phyloP scores from a whole-genome alignment of 1,140 invertebrate species.

The Caenorhabditis remanei region DNA sequence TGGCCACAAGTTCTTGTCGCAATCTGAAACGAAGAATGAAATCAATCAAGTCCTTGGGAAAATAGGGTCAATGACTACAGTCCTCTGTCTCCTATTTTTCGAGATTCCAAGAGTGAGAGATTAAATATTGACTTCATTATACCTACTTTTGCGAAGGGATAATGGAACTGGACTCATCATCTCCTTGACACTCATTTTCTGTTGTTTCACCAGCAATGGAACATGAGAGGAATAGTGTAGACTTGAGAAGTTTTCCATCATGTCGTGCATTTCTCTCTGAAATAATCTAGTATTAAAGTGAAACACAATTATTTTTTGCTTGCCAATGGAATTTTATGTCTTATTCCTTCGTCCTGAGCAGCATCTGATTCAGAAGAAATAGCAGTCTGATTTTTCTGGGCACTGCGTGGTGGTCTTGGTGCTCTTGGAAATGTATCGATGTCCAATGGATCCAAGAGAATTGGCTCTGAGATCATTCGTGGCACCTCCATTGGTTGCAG shows the following conservation, averaged over 20 bases:
- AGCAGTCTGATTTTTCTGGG: neutral
- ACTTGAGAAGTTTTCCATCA: slow-evolving; percentile 29
- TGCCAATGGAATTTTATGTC: slow-evolving; percentile 24
- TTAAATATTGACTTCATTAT: neutral
- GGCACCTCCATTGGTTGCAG: no score
- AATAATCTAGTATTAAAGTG: neutral
- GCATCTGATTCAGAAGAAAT: neutral
- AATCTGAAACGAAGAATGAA: neutral
- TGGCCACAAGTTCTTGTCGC: neutral
- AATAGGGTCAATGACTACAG: no score
- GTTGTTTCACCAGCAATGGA: neutral
- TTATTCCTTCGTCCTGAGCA: neutral
- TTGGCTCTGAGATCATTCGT: no score
- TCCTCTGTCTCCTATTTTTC: no score
- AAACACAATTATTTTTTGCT: neutral
- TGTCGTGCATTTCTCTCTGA: neutral
- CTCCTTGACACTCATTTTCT: neutral
- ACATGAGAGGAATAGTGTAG: neutral
- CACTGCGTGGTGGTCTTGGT: neutral
- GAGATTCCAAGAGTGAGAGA: no score
- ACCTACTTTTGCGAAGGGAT: neutral
- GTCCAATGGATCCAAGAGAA: no score
- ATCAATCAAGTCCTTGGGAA: no score
- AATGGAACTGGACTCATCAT: neutral
- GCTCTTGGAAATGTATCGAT: no score